phyloP scores from a whole-genome alignment of 1,140 invertebrate species.

The Aphelinus atriplicis region DNA sequence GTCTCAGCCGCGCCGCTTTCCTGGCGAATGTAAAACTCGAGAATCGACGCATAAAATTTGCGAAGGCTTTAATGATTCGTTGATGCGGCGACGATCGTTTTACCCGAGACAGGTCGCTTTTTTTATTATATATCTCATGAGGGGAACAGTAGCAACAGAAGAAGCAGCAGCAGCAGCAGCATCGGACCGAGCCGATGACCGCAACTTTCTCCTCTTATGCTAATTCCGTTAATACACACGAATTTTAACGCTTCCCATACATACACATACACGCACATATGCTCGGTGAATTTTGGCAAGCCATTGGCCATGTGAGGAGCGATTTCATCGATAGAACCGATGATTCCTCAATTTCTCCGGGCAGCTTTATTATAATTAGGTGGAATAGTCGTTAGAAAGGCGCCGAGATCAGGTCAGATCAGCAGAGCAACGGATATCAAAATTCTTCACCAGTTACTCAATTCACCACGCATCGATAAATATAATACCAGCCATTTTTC shows the following conservation, averaged over 20 bases:
- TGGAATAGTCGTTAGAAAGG: slow-evolving; percentile 13
- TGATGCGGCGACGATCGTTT: too few species aligned
- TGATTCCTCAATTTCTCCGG: slow-evolving; percentile 17
- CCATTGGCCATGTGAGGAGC: not conserved
- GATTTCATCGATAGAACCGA: slow-evolving; percentile 17
- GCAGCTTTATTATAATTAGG: slow-evolving; percentile 5
- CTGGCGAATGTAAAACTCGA: not conserved
- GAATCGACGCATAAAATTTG: not conserved
- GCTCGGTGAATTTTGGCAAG: slow-evolving; percentile 7
- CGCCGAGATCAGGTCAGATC: too few species aligned
- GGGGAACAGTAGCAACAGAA: slow-evolving; percentile 24
- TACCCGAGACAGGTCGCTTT: too few species aligned
- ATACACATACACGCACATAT: slow-evolving; percentile 31
- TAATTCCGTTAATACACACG: slow-evolving; percentile 62
- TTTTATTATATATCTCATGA: not conserved
- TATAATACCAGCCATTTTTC: too few species aligned
- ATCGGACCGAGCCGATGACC: slow-evolving; percentile 54
- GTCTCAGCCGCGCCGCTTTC: not conserved
- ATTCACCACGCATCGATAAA: too few species aligned
- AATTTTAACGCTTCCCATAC: slow-evolving; percentile 55
- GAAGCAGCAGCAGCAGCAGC: not conserved
- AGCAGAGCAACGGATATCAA: not conserved
- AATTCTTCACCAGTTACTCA: not conserved
- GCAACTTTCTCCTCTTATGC: slow-evolving; percentile 63
- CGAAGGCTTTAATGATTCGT: slow-evolving; percentile 36